Percentiles rank a stretch among this genome's conserved stretches.
Conservation (phyloP, 2,113 vertebrate species). For the Seriola aureovittata region DNA sequence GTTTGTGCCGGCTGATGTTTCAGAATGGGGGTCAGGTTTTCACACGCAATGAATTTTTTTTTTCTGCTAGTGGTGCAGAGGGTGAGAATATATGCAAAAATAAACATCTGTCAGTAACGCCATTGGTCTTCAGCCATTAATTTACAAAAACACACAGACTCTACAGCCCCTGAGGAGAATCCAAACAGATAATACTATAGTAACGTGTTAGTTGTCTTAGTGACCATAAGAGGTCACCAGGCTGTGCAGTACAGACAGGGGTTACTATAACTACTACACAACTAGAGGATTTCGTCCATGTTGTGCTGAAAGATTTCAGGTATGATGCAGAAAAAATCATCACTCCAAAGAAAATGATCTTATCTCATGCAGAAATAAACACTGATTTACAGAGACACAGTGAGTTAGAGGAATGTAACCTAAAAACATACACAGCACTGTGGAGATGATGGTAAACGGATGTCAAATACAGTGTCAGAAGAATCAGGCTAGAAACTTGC, state of each 20-base stretch:
- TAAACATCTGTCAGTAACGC: background rate
- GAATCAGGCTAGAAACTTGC: constrained; percentile 26
- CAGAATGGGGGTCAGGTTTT: background rate
- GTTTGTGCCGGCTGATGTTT: constrained; percentile 17
- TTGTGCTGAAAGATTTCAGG: background rate
- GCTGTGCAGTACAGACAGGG: background rate
- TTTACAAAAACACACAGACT: background rate
- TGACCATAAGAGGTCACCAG: background rate
- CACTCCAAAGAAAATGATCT: background rate
- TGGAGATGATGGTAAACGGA: background rate
- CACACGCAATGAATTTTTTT: background rate
- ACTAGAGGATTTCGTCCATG: background rate
- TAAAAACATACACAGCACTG: background rate
- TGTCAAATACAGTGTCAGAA: constrained; percentile 4
- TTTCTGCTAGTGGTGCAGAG: background rate
- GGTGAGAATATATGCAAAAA: background rate
- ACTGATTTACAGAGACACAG: background rate
- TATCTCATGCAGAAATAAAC: background rate
- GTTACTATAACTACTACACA: background rate
- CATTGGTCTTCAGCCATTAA: background rate
- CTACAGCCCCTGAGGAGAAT: background rate
- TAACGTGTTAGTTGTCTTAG: too few species aligned
- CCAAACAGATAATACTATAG: background rate
- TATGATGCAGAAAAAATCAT: background rate
- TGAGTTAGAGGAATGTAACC: background rate